These are phyloP conservation scores for Heterotilapia buettikoferi DNA, from an alignment of 2,113 vertebrate genomes.

Conservation along the genomic window DNA sequence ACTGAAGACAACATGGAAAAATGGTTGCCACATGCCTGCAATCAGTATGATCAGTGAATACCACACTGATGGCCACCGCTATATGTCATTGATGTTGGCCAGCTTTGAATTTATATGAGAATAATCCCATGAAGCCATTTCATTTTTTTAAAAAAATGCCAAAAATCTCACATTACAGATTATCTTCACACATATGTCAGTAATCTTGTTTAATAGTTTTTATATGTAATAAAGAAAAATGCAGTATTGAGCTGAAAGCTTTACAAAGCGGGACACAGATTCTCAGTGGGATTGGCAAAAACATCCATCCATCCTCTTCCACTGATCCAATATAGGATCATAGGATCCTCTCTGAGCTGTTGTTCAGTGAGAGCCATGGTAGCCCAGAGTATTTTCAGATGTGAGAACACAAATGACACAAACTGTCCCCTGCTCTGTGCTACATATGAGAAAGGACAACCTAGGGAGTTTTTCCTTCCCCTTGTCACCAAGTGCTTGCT, in stretches of 20 bases:
- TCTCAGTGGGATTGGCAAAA: not conserved
- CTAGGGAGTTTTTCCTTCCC: not conserved
- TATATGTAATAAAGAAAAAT: not conserved
- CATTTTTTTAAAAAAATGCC: not conserved
- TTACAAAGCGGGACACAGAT: not conserved
- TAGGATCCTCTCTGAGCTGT: not conserved
- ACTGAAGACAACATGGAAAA: not conserved
- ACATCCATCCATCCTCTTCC: not conserved
- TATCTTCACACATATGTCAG: not conserved
- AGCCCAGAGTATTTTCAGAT: not conserved
- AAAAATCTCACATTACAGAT: not conserved
- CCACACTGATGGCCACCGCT: not conserved
- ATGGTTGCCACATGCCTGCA: not conserved
- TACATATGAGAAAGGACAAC: not conserved
- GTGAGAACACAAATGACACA: not conserved
- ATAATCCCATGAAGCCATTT: not conserved
- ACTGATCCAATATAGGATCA: not conserved
- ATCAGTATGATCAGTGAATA: slow-evolving; percentile 36
- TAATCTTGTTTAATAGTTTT: not conserved
- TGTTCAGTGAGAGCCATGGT: not conserved
- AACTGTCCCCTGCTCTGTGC: not conserved
- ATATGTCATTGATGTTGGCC: not conserved
- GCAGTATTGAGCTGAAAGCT: not conserved
- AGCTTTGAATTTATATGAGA: not conserved
- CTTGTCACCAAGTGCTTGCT: not conserved